A percentile compares a stretch with the other conserved stretches of the same genome.
These are phyloP conservation scores for Metridium senile DNA, from an alignment of 92 coral and sea anemone genomes.

Conservation along the genomic window DNA sequence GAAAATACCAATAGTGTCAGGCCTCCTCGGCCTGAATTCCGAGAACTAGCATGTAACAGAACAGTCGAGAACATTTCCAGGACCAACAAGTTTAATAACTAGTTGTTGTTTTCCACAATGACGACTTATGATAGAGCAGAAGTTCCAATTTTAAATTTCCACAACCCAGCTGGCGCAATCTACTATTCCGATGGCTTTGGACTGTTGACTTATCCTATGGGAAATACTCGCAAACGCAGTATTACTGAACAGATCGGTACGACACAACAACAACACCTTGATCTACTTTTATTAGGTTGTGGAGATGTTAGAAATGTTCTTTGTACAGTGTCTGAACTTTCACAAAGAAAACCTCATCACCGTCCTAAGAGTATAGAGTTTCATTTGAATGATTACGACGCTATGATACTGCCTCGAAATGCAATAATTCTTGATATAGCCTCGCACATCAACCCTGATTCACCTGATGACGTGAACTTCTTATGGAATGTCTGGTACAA, in stretches of 20 bases:
- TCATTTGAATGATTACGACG: conserved; percentile 69
- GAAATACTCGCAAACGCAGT: conserved; percentile 55
- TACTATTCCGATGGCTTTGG: conserved; percentile 53
- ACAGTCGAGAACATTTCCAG: neutral
- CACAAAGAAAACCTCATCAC: conserved; percentile 38
- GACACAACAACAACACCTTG: conserved; percentile 28
- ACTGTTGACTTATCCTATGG: conserved; percentile 51
- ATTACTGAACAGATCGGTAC: conserved; percentile 53
- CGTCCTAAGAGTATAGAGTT: conserved; percentile 43
- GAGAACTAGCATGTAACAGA: neutral
- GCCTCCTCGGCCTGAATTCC: neutral
- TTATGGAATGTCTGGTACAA: conserved; percentile 78
- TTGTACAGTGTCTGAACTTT: conserved; percentile 58
- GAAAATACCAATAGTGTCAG: neutral
- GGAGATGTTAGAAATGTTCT: conserved; percentile 73
- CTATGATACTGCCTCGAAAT: conserved; percentile 60
- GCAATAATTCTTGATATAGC: conserved; percentile 54
- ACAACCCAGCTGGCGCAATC: conserved; percentile 56
- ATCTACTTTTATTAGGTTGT: conserved; percentile 54
- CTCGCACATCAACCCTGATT: conserved; percentile 40
- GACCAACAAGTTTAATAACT: neutral
- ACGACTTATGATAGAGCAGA: conserved; percentile 42
- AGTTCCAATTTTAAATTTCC: conserved; percentile 55
- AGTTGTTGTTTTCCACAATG: conserved; percentile 19
- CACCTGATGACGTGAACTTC: conserved; percentile 48